A percentile compares a stretch with the other conserved stretches of the same genome.
These are phyloP conservation scores for Phrynosoma platyrhinos DNA, from an alignment of 2,113 vertebrate species.

Conservation along the genomic window DNA sequence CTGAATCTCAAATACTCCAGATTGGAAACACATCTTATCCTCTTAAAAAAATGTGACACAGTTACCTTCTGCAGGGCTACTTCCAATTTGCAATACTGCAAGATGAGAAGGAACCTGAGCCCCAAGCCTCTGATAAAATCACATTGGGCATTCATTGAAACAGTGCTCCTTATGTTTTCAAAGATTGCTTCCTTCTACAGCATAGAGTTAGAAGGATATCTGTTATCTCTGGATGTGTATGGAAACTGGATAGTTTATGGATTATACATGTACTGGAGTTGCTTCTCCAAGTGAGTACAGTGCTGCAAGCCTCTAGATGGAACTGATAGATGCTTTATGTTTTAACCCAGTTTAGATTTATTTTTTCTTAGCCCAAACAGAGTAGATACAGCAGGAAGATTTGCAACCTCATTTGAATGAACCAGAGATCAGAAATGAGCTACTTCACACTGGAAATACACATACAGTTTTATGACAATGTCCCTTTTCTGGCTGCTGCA, in stretches of 20 bases:
- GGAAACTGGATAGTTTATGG: background rate
- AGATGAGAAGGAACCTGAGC: constrained; percentile 24
- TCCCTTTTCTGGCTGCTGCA: background rate
- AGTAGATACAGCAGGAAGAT: background rate
- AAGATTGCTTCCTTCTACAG: constrained; percentile 28
- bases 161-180: constrained; percentile 18
- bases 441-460: background rate
- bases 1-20: background rate
- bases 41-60: too few relatives aligned
- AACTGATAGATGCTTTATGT: background rate
- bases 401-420: background rate
- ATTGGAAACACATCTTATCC: constrained; percentile 13
- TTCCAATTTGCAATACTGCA: constrained; percentile 8
- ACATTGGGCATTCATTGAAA: background rate
- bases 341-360: background rate
- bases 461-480: background rate
- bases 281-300: background rate
- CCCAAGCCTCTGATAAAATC: constrained; percentile 16
- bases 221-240: background rate
- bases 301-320: background rate
- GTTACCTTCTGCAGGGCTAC: background rate
- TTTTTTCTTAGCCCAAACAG: background rate
- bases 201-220: background rate
- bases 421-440: background rate
- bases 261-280: background rate